Percentiles rank a stretch among this genome's conserved stretches.
Evolutionary conservation across 2,888 invertebrate genomes (phyloP).

Genomic region (Leucoma salicis): DNA sequence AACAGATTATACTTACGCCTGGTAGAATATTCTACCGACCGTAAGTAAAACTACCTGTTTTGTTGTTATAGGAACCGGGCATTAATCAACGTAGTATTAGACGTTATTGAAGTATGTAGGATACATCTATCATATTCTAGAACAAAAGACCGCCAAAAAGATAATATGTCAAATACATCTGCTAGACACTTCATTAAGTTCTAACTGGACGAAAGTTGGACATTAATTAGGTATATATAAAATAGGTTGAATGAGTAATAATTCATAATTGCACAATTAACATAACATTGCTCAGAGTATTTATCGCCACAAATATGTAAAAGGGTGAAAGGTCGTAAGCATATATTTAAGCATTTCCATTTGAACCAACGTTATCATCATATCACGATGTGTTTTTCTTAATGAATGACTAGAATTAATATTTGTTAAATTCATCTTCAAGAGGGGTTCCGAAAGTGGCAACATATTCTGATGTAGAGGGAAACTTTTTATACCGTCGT

Average conservation of each 20-base stretch:
- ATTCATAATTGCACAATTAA: conserved; percentile 23
- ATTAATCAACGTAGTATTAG: too few species aligned
- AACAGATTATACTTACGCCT: too few species aligned
- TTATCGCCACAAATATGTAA: conserved; percentile 30
- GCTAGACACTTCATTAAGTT: conserved; percentile 1
- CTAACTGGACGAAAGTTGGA: conserved; percentile 7
- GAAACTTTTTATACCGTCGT: too few species aligned
- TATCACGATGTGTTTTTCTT: neutral
- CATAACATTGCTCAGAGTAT: neutral
- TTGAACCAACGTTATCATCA: neutral
- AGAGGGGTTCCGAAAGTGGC: too few species aligned
- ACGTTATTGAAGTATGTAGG: neutral
- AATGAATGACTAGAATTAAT: too few species aligned
- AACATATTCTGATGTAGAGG: too few species aligned
- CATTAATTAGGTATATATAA: conserved; percentile 27
- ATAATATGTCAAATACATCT: neutral
- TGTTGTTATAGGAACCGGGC: too few species aligned
- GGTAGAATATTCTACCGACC: too few species aligned
- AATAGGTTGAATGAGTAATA: conserved; percentile 32
- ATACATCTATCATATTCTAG: neutral
- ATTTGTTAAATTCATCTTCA: too few species aligned
- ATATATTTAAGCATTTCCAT: neutral
- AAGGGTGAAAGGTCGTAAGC: conserved; percentile 26
- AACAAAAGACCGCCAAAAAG: neutral
- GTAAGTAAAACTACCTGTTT: too few species aligned